Evolutionary conservation across 2,888 invertebrate genomes (phyloP).

Genomic region (Volucella inanis): DNA sequence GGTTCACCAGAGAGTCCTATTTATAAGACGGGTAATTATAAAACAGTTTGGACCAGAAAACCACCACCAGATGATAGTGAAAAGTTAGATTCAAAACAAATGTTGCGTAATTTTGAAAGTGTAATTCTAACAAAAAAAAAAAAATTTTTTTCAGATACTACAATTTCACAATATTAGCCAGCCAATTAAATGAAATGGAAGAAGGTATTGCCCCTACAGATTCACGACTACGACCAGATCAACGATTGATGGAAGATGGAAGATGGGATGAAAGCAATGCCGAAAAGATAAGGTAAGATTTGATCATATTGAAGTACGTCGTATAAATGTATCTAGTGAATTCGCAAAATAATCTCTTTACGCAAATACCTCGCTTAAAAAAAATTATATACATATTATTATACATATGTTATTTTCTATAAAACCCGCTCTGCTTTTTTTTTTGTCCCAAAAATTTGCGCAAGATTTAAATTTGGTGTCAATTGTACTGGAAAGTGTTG

Average conservation of each 20-base stretch:
- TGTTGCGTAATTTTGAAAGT: not conserved
- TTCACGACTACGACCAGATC: constrained; percentile 96
- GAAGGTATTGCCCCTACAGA: constrained; percentile 97
- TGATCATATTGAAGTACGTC: no score
- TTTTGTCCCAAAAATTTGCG: no score
- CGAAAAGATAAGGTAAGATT: constrained; percentile 87
- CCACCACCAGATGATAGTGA: constrained; percentile 88
- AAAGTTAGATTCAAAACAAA: constrained; percentile 83
- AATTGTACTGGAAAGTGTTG: no score
- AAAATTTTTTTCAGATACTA: constrained; percentile 87
- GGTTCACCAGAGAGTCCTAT: constrained; percentile 88
- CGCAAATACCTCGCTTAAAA: no score
- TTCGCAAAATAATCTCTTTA: no score
- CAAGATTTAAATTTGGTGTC: no score
- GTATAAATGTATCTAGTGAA: no score
- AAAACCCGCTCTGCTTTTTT: no score
- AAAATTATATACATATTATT: no score
- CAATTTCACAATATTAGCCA: constrained; percentile 96
- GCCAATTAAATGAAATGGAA: constrained; percentile 98
- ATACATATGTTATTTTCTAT: no score
- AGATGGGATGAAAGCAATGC: constrained; percentile 95
- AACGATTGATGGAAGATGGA: constrained; percentile 98
- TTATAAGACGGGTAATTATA: constrained; percentile 95
- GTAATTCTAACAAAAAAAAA: not conserved
- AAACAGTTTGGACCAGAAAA: constrained; percentile 93